phyloP scores from a whole-genome alignment of 2,888 invertebrate species.

The Anticlea derivata region DNA sequence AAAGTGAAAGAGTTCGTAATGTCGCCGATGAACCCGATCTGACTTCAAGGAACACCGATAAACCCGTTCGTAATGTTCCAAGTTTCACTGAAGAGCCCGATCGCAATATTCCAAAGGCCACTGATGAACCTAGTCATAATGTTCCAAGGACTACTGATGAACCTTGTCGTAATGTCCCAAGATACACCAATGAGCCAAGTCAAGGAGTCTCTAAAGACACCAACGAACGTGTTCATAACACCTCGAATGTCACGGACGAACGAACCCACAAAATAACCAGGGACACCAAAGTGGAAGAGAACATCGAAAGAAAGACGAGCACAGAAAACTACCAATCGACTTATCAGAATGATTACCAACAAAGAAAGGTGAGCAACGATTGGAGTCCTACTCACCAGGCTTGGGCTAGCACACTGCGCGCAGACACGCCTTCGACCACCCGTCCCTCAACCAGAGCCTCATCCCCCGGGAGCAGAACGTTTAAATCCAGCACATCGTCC shows the following conservation, averaged over 20 bases:
- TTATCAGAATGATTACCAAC: conserved; percentile 83
- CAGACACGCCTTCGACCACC: conserved; percentile 85
- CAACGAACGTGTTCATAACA: conserved; percentile 40
- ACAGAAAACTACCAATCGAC: conserved; percentile 84
- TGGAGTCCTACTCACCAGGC: conserved; percentile 89
- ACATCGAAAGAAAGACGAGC: conserved; percentile 56
- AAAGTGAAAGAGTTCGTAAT: conserved; percentile 44
- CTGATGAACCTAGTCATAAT: neutral
- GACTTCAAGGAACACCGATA: conserved; percentile 11
- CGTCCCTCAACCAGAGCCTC: conserved; percentile 79
- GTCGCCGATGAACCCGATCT: conserved; percentile 38
- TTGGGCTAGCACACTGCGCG: conserved; percentile 88
- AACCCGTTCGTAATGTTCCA: conserved; percentile 10
- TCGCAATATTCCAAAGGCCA: neutral
- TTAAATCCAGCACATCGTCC: conserved; percentile 80
- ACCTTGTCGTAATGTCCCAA: conserved; percentile 6
- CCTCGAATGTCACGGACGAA: conserved; percentile 47
- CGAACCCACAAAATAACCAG: conserved; percentile 45
- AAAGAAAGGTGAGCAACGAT: conserved; percentile 85
- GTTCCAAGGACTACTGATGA: conserved; percentile 1
- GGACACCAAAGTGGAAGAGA: conserved; percentile 52
- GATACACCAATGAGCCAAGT: neutral
- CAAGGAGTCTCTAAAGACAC: conserved; percentile 33
- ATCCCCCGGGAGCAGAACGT: conserved; percentile 80
- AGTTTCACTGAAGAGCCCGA: neutral